Percentiles rank a stretch among this genome's conserved stretches.
Evolutionary conservation across 2,888 invertebrate genomes (phyloP).

Genomic region (Ormyrus thymus): DNA sequence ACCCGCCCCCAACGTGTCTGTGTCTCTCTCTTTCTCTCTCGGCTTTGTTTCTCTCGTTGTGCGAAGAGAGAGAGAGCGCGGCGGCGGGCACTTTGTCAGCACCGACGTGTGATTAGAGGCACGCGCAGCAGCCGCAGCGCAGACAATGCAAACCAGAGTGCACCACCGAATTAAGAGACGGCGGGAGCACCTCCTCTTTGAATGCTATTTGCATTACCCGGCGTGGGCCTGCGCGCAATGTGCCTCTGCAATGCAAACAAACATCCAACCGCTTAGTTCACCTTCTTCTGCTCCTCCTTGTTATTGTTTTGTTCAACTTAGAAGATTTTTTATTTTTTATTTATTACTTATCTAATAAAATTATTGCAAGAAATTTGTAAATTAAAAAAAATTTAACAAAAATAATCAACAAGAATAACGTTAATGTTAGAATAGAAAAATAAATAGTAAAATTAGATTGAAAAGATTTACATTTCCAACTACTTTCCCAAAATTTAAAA

Average conservation of each 20-base stretch:
- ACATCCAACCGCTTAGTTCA: constrained; percentile 74
- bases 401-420: constrained; percentile 2
- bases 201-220: constrained; percentile 73
- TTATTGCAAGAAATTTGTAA: constrained; percentile 21
- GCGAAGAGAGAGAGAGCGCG: constrained; percentile 26
- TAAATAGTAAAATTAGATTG: constrained; percentile 42
- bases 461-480: constrained; percentile 27
- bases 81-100: constrained; percentile 41
- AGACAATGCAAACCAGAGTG: constrained; percentile 74
- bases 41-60: constrained; percentile 22
- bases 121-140: constrained; percentile 75
- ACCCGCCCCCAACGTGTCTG: constrained; percentile 31
- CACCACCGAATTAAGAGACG: constrained; percentile 71
- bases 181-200: constrained; percentile 69
- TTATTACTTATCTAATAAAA: constrained; percentile 36
- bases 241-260: constrained; percentile 75
- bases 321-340: constrained; percentile 32
- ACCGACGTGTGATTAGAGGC: constrained; percentile 62
- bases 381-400: constrained; percentile 22
- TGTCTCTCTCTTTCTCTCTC: constrained; percentile 32
- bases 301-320: constrained; percentile 33
- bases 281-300: constrained; percentile 62
- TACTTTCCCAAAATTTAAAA: constrained; percentile 39
- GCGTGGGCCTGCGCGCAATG: constrained; percentile 75
- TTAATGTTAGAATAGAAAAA: constrained; percentile 46